Evolutionary conservation across 1,140 invertebrate genomes (phyloP).

Genomic region (Eumeta japonica): DNA sequence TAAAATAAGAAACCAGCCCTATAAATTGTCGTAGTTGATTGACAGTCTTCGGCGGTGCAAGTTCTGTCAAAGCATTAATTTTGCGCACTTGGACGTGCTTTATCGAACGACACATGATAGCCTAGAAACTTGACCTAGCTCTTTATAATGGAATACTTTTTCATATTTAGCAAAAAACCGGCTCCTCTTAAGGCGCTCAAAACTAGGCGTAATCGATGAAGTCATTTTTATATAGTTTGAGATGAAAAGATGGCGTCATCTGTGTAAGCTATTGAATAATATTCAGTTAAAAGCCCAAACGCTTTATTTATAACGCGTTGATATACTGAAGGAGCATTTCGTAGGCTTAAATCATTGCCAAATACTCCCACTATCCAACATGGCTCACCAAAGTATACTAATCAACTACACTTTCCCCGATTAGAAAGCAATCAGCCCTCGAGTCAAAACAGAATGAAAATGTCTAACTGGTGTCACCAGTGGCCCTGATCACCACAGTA

Average conservation of each 20-base stretch:
- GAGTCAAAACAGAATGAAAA: no score
- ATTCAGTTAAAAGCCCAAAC: not conserved
- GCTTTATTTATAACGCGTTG: not conserved
- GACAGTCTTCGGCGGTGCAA: not conserved
- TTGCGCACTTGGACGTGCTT: not conserved
- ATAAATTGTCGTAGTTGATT: not conserved
- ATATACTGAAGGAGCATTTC: not conserved
- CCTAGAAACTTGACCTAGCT: not conserved
- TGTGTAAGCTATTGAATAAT: not conserved
- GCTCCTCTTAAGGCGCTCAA: not conserved
- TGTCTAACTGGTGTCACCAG: no score
- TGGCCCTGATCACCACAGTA: no score
- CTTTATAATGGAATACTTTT: not conserved
- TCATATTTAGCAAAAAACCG: not conserved
- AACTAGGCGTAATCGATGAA: not conserved
- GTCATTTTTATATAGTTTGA: not conserved
- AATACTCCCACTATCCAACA: no score
- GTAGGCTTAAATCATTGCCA: no score
- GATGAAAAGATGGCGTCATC: not conserved
- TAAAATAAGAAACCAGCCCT: not conserved
- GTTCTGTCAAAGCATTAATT: not conserved
- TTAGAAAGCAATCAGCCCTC: no score
- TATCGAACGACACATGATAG: not conserved
- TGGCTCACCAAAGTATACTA: no score
- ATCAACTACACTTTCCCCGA: no score